phyloP scores from a whole-genome alignment of 2,888 invertebrate species.

The Trachelus stipa region DNA sequence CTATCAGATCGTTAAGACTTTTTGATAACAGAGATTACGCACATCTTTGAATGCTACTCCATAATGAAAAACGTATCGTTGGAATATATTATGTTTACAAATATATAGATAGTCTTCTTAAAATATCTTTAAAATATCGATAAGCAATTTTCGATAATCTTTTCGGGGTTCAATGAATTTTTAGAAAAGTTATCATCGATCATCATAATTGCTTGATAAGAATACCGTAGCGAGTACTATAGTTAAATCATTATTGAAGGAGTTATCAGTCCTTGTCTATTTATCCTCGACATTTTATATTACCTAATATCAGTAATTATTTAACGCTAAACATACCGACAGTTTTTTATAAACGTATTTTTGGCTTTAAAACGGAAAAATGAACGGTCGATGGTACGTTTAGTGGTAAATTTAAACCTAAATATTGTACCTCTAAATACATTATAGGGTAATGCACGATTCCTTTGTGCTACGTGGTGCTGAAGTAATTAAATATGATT shows the following conservation, averaged over 20 bases:
- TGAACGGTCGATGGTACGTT: too few relatives aligned
- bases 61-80: neutral
- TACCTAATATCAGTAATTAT: neutral
- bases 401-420: neutral
- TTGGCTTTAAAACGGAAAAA: too few relatives aligned
- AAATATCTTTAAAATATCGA: neutral
- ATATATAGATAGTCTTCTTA: neutral
- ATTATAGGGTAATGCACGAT: neutral
- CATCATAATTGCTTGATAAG: neutral
- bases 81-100: neutral
- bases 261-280: neutral
- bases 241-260: neutral
- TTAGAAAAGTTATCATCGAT: neutral
- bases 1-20: neutral
- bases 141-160: neutral
- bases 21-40: neutral
- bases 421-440: neutral
- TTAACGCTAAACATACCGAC: neutral
- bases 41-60: neutral
- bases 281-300: neutral
- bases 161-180: neutral
- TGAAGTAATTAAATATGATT: constrained; percentile 42
- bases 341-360: too few relatives aligned
- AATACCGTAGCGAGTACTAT: neutral
- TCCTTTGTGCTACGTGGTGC: neutral